Base-by-base conservation (phyloP, 2,113 vertebrate genomes). In the Oryzias woworae region DNA sequence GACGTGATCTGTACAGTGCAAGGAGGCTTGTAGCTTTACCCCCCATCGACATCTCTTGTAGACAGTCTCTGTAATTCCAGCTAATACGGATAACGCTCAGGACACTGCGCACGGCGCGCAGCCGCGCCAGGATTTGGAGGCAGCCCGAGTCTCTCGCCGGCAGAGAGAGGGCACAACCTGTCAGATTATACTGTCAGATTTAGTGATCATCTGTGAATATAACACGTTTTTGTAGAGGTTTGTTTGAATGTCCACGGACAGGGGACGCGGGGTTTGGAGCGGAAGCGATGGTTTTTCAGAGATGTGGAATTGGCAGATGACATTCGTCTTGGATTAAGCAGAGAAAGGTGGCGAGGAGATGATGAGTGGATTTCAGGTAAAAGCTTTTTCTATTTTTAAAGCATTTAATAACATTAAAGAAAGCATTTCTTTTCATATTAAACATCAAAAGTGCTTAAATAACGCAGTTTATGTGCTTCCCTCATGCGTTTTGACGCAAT, bases 31-130 rank as follows among this genome's bases (percentile, higher is more conserved):
- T 26, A 56, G 14, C 51, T 62, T 71, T 76, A 68, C 65, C 60
- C 55, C 69, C 72, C 71, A 53, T 16, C 66, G 16, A 23, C 69
- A 55, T 64, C 58, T 53, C 71, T 31, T 36, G 59, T 51, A 66
- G 75, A 82, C 65, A 55, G 63, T 13, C 61, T 0, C 42, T 70
- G 85, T 92, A 91, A 91, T 85, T 91, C 89, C 87, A 61, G 59
- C 78, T 92, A 92, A 93, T 90, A 79, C 89, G 90, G 91, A 92
- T 93, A 88, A 92, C 57, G 71, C 62, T 57, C 66, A 68, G 83
- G 80, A 80, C 79, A 59, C 73, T 85, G 80, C 58, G 69, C 73
- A 62, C 41, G 55, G 18, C 64, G 53, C 78, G 28, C 69, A 44
- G 72, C 68, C 52, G 74, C 70, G 41, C 74, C 64, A 66, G 81